These are phyloP conservation scores for Euzophera pinguis DNA, from an alignment of 2,888 invertebrate species.

Conservation along the genomic window DNA sequence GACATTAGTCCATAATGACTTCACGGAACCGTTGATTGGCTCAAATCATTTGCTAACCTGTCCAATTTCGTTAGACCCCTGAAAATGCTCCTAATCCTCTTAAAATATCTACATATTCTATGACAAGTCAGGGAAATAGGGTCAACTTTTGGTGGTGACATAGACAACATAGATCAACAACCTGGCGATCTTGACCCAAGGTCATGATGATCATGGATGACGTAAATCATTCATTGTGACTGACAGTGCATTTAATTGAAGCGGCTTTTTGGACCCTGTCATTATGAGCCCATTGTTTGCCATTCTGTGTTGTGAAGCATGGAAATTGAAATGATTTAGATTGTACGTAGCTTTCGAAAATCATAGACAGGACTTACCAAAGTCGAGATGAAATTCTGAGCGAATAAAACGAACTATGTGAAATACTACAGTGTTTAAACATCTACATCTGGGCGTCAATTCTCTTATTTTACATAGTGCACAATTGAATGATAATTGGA, in stretches of 20 bases:
- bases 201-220: conserved; percentile 18
- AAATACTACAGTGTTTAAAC: no score
- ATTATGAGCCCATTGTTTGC: conserved; percentile 3
- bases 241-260: conserved; percentile 18
- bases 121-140: not conserved
- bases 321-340: conserved; percentile 9
- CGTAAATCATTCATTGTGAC: conserved; percentile 22
- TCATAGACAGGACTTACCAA: not conserved
- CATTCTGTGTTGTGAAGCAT: conserved; percentile 1
- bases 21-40: conserved; percentile 4
- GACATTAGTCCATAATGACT: not conserved
- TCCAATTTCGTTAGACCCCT: not conserved
- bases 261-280: conserved; percentile 2
- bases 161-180: not conserved
- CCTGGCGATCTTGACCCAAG: conserved; percentile 24
- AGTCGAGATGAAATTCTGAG: not conserved
- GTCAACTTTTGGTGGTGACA: not conserved
- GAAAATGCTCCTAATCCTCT: not conserved
- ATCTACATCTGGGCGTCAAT: no score
- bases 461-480: no score
- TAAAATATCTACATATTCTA: not conserved
- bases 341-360: not conserved
- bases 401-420: no score
- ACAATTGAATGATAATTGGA: no score
- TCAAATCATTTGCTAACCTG: not conserved